Evolutionary conservation across 2,888 invertebrate genomes (phyloP), one percentile per base, ranked within the genome.

Genomic region (Chalcosyrphus nemorum): DNA sequence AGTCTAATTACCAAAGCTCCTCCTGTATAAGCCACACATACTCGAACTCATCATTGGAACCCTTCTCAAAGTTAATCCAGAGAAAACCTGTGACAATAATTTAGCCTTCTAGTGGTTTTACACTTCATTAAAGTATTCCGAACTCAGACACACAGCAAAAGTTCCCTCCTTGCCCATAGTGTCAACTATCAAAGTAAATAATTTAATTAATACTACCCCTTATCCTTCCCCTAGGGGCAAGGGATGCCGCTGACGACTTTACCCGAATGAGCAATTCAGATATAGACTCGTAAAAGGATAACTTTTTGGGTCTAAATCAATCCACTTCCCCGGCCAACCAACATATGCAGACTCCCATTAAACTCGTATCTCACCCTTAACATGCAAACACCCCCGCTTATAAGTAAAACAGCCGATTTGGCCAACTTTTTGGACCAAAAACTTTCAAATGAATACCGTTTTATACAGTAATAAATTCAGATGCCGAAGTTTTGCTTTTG

Each of bases 381-480:
- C 24, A 15, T 24, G n/a, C 21, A 6, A 1, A 2, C 29, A 9
- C 17, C 29, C 35, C 19, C n/a, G 11, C 21, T 7, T 19, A 29
- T 50, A 38, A 50, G 61, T 43, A 13, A 43, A 41, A 19, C 21
- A 19, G 19, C 38, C 52, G 61, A 50, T 72, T 63, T 56, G 27
- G 21, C 7, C 63, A 63, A 74, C 57, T 75, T 75, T n/a, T 75
- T 32, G 47, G 29, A 24, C 15, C 38, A 43, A 9, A 57, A 66
- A 57, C 41, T 35, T 63, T 61, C 41, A 13, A 32, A 29, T 27
- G 38, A 50, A 65, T 57, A 21, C 66, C 56, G 19, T 65, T 66
- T 65, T 41, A n/a, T n/a, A 43, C 29, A 66, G 77, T 74, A 78
- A 84, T 84, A 84, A 78, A 84, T 84, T 84, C 68, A 50, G 66